A percentile compares a stretch with the other conserved stretches of the same genome.
Evolutionary conservation across 2,888 invertebrate genomes (phyloP).

Genomic region (Lamellibrachia satsuma): DNA sequence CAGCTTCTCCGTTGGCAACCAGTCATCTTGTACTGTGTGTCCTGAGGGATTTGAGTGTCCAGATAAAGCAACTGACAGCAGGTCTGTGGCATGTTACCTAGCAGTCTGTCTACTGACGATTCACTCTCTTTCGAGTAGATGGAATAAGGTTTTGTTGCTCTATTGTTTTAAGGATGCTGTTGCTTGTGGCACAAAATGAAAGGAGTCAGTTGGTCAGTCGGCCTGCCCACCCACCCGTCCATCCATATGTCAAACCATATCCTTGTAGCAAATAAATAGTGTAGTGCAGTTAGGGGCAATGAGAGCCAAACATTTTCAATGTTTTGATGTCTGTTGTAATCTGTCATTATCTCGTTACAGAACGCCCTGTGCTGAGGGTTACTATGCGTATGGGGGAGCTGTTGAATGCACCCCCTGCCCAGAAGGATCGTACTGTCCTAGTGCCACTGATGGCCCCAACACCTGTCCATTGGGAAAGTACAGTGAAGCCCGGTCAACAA

Average conservation of each 20-base stretch:
- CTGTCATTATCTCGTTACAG: conserved; percentile 39
- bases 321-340: neutral
- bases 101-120: too few relatives aligned
- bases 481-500: conserved; percentile 52
- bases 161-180: neutral
- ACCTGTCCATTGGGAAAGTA: conserved; percentile 53
- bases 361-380: conserved; percentile 51
- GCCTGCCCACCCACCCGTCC: neutral
- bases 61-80: conserved; percentile 43
- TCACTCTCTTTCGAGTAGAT: too few relatives aligned
- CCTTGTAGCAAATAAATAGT: neutral
- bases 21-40: conserved; percentile 55
- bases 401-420: conserved; percentile 54
- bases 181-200: neutral
- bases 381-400: conserved; percentile 55
- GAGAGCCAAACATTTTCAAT: too few relatives aligned
- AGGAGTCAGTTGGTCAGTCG: neutral
- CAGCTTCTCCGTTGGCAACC: conserved; percentile 54
- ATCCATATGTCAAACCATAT: neutral
- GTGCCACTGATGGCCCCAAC: conserved; percentile 45
- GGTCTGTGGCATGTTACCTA: conserved; percentile 38
- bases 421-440: conserved; percentile 56
- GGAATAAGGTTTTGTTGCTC: too few relatives aligned
- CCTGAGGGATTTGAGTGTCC: conserved; percentile 58
- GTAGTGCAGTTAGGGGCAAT: neutral